Percentiles rank a stretch among this genome's conserved stretches.
Conservation (phyloP, 2,888 invertebrate species). For the Alentia gelatinosa region DNA sequence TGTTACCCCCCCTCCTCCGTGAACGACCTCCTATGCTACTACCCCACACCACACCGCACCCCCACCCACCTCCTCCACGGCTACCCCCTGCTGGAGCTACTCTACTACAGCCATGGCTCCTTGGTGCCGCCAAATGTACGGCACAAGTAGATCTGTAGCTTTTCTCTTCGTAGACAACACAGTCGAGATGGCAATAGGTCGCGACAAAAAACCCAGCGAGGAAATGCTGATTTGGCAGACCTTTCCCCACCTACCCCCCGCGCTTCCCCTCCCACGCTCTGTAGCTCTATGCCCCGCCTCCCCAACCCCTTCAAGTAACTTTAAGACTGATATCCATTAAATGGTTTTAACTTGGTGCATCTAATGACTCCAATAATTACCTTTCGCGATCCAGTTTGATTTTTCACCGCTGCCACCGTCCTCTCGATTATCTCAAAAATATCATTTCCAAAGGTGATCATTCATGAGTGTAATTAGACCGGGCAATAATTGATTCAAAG, state of each 20-base stretch:
- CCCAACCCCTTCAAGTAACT: neutral
- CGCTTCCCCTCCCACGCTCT: neutral
- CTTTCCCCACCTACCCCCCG: neutral
- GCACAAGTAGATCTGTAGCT: too few relatives aligned
- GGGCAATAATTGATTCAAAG: neutral
- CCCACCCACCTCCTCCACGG: neutral
- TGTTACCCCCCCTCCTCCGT: neutral
- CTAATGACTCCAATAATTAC: constrained; percentile 22
- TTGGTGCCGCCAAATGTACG: too few relatives aligned
- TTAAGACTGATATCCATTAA: neutral
- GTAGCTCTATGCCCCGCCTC: too few relatives aligned
- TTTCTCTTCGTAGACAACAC: too few relatives aligned
- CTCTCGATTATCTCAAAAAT: neutral
- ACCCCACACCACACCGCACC: neutral
- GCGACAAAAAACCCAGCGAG: too few relatives aligned
- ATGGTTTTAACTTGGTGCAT: neutral
- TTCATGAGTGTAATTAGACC: neutral
- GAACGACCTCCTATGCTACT: neutral
- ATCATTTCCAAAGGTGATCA: neutral
- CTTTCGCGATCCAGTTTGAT: constrained; percentile 6
- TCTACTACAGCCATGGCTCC: too few relatives aligned
- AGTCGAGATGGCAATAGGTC: too few relatives aligned
- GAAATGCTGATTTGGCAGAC: too few relatives aligned
- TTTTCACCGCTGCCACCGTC: neutral
- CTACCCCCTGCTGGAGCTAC: too few relatives aligned